These are phyloP conservation scores for Haemorhous mexicanus DNA, from an alignment of 2,113 vertebrate genomes.

Conservation along the genomic window DNA sequence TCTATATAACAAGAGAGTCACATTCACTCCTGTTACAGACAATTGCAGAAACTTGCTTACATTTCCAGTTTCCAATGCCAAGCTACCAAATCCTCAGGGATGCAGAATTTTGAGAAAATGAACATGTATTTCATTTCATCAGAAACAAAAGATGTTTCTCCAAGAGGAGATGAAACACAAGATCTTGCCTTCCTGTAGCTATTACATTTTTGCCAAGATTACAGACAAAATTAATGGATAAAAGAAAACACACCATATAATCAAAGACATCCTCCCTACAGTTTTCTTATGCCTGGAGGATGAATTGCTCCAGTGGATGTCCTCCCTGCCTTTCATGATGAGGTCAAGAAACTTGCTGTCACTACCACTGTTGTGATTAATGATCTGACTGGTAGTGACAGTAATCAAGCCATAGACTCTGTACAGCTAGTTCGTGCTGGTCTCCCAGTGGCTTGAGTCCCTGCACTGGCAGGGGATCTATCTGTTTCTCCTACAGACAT, in stretches of 20 bases:
- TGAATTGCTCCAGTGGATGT: slow-evolving; percentile 57
- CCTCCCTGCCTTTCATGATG: slow-evolving; percentile 56
- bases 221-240: slow-evolving; percentile 32
- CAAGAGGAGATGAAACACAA: slow-evolving; percentile 5
- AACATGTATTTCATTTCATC: background rate
- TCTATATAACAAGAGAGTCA: background rate
- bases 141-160: slow-evolving; percentile 22
- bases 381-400: slow-evolving; percentile 51
- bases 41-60: background rate
- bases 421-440: background rate
- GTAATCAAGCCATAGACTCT: slow-evolving; percentile 56
- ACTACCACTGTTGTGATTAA: slow-evolving; percentile 67
- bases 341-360: slow-evolving; percentile 71
- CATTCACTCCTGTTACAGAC: background rate
- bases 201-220: slow-evolving; percentile 40
- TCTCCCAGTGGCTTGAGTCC: slow-evolving; percentile 35
- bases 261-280: slow-evolving; percentile 40
- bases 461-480: slow-evolving; percentile 26
- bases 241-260: slow-evolving; percentile 41
- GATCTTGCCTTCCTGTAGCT: background rate
- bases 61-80: background rate
- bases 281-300: slow-evolving; percentile 58
- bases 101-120: background rate
- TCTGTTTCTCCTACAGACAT: slow-evolving; percentile 5
- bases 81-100: background rate